Base-by-base conservation (phyloP, 1,140 invertebrate genomes). In the Tetramorium simillimum region DNA sequence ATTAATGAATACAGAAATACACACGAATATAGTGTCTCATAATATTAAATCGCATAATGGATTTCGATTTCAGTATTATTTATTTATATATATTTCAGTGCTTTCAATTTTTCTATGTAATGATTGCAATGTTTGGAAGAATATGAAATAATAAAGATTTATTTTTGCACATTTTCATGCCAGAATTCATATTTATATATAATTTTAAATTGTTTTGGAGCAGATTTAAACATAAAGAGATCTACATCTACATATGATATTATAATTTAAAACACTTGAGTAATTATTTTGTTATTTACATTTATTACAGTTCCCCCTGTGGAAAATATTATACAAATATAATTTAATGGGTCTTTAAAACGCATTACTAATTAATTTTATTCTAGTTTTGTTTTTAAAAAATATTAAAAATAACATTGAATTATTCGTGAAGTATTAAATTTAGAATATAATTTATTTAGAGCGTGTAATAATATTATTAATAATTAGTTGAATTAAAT, bases 401-500 rank as follows among this genome's bases (percentile, higher is more conserved):
- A 18, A 12, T 7, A 14, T 24, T 0, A 1, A 28, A 40, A 16
- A 14, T 18, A 28, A 28, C 0, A 43, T 62, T 77, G 21, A 40
- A 77, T 60, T 77, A 77, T 62, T 77, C 37, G 46, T 9, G 33
- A 58, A 2, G 14, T 1, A 67, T 16, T 3, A 76, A 60, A 24
- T 73, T 51, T 51, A 14, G 3, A n/a, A 14, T 12, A 73, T 37
- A 12, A 51, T n/a, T 33, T 73, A 14, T 37, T 75, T 37, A 37
- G 3, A 37, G 0, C 6, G 37, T 1, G 7, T 7, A 28, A 70
- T 28, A 28, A 53, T n/a, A 6, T 18, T 37, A 16, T 72, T n/a
- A 72, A 37, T 14, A 53, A 73, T 9, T 73, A 14, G 5, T 6
- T 53, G 2, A 53, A 73, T 73, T 75, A 37, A 73, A 33, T 73